Base-by-base conservation (phyloP, 2,888 invertebrate genomes). In the Acrocera orbiculus region DNA sequence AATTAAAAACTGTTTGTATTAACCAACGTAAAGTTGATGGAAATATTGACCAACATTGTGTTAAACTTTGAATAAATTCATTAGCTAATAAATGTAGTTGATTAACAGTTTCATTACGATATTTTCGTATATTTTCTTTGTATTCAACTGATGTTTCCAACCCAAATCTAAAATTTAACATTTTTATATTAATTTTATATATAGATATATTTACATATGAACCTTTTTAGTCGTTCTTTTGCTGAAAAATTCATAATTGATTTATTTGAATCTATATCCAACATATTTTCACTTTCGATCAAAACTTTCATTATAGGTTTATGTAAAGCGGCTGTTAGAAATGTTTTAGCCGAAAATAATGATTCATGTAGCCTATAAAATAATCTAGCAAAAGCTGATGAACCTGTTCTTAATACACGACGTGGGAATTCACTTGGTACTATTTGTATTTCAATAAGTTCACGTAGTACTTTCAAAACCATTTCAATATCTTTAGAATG, bases 211-310 rank as follows among this genome's bases (percentile, higher is more conserved):
- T 34, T 28, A 11, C 13, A 19, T 30, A 37, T 36, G 39, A 42
- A 73, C 67, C 82, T 70, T 49, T 78, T 73, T 43, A 75, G 40
- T 3, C 53, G 47, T 39, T 59, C 58, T 10, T 51, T 53, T 4
- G 31, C 36, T 5, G 47, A 46, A 19, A 55, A 51, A 39, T 49
- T 53, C 28, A 50, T 48, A 24, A 58, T 66, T 34, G 76, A 73
- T 54, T 90, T 90, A 41, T 80, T 76, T 0, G 89, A 85, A 59
- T 95, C 92, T 22, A 90, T 75, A 53, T 95, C 93, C 32, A 93
- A 67, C 59, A 82, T 86, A 60, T 77, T 76, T 52, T 93, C 90
- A 50, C 87, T 87, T 46, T 87, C 86, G 56, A 83, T 82, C 24
- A 96, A 65, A 27, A 95, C 70, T 34, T 79, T 72, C 73, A 93